Base-by-base conservation (phyloP, 2,888 invertebrate species). In the Germaria angustata region DNA sequence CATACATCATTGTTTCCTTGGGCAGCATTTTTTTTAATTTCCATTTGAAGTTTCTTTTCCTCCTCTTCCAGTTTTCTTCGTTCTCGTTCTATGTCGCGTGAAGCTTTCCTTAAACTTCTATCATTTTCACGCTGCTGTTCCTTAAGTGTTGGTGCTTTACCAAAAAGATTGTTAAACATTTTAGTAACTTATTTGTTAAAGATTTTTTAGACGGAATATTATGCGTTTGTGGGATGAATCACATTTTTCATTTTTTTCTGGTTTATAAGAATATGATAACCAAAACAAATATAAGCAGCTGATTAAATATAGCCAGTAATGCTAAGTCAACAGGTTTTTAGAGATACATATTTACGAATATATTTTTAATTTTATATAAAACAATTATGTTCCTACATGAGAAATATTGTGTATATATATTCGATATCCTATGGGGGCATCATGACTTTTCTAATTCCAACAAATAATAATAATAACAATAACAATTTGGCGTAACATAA, bases 21-120 rank as follows among this genome's bases (percentile, higher is more conserved):
- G 87, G 96, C 95, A 0, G 97, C 98, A 91, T 95, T 93, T 87
- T 96, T 96, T 89, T 96, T 97, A 63, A 98, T 98, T 90, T 98
- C 97, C 90, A 94, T 91, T 92, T 97, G 96, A 95, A 98, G 91
- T 92, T 97, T 96, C 86, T 97, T 97, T 89, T 98, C 98, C 90
- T 98, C 96, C 85, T 95, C 93, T 90, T 98, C 98, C 86, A 98
- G 91, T 84, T 95, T 94, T 68, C 93, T 92, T 85, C 96, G 93
- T 88, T 98, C 98, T 84, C 96, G 92, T 84, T 97, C 97, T 85
- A 98, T 92, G 86, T 97, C 97, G 85, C 98, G 92, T 8, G 95
- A 94, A 11, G 96, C 96, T 92, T 95, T 96, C 8, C 95, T 93
- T 22, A 98, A 91, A 61, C 94, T 94, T 77, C 95, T 93, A 87